A percentile compares a stretch with the other conserved stretches of the same genome.
Conservation (phyloP, 2,888 invertebrate genomes). For the Bhutanitis thaidina region DNA sequence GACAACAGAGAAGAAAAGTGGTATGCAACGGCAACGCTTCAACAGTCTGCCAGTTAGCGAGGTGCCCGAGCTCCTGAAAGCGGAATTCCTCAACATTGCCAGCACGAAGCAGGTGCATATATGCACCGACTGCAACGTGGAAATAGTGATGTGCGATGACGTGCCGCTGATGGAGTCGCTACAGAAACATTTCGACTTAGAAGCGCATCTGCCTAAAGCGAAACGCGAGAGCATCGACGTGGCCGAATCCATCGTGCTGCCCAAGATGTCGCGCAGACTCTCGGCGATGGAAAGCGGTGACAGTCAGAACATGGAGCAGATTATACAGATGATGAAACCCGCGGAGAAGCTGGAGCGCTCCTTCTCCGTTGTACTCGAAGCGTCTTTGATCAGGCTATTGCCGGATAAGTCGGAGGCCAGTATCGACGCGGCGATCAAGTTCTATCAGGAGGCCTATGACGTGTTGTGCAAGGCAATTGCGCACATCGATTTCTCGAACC, state of each 20-base stretch:
- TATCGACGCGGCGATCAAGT: slow-evolving; percentile 59
- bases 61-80: slow-evolving; percentile 65
- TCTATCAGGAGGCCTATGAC: slow-evolving; percentile 56
- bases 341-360: slow-evolving; percentile 56
- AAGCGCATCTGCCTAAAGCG: slow-evolving; percentile 59
- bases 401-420: slow-evolving; percentile 68
- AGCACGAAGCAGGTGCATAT: slow-evolving; percentile 68
- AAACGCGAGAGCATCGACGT: slow-evolving; percentile 70
- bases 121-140: slow-evolving; percentile 67
- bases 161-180: slow-evolving; percentile 69
- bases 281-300: slow-evolving; percentile 36
- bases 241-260: slow-evolving; percentile 60
- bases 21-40: slow-evolving; percentile 63
- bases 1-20: slow-evolving; percentile 70
- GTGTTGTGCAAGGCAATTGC: slow-evolving; percentile 54
- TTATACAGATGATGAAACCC: slow-evolving; percentile 48
- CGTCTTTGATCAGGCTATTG: slow-evolving; percentile 52
- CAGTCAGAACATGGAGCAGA: slow-evolving; percentile 47
- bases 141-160: slow-evolving; percentile 66
- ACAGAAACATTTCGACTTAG: slow-evolving; percentile 64
- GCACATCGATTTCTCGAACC: slow-evolving; percentile 53
- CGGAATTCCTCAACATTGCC: slow-evolving; percentile 51
- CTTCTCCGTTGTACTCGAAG: slow-evolving; percentile 53
- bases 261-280: slow-evolving; percentile 49
- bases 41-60: slow-evolving; percentile 71